A percentile compares a stretch with the other conserved stretches of the same genome.
Conservation (phyloP, 2,888 invertebrate species). For the Muschampia plurimacula region DNA sequence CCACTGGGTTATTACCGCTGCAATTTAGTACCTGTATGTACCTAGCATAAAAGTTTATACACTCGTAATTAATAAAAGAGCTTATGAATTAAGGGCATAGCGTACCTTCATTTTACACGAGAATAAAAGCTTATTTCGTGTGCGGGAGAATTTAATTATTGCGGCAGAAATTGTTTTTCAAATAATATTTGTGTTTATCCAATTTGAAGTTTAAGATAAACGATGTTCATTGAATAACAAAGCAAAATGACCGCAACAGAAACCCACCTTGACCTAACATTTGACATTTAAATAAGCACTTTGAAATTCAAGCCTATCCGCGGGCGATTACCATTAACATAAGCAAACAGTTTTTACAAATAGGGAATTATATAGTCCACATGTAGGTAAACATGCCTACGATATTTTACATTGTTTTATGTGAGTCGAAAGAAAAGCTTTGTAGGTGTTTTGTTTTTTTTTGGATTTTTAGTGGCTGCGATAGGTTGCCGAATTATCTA, state of each 20-base stretch:
- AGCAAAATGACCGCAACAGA: slow-evolving; percentile 37
- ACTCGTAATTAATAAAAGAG: too few relatives aligned
- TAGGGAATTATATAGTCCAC: slow-evolving; percentile 6
- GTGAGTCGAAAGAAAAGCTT: background rate
- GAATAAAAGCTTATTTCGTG: too few relatives aligned
- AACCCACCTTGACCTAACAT: slow-evolving; percentile 37
- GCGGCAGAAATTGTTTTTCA: slow-evolving; percentile 4
- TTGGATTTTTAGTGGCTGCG: background rate
- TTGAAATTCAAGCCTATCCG: slow-evolving; percentile 36
- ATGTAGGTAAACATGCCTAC: slow-evolving; percentile 1
- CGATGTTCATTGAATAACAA: slow-evolving; percentile 44
- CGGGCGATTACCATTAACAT: slow-evolving; percentile 34
- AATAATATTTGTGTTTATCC: slow-evolving; percentile 16
- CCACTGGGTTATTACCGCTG: too few relatives aligned
- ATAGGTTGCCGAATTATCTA: too few relatives aligned
- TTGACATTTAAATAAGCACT: slow-evolving; percentile 37
- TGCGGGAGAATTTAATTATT: background rate
- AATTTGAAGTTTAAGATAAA: slow-evolving; percentile 20
- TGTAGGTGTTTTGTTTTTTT: background rate
- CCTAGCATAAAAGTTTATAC: too few relatives aligned
- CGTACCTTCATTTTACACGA: too few relatives aligned
- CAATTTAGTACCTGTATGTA: too few relatives aligned
- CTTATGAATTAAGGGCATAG: too few relatives aligned
- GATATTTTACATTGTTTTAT: slow-evolving; percentile 19
- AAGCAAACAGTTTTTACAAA: slow-evolving; percentile 28